Evolutionary conservation across 1,140 invertebrate genomes (phyloP).

Genomic region (Calosoma granatense): DNA sequence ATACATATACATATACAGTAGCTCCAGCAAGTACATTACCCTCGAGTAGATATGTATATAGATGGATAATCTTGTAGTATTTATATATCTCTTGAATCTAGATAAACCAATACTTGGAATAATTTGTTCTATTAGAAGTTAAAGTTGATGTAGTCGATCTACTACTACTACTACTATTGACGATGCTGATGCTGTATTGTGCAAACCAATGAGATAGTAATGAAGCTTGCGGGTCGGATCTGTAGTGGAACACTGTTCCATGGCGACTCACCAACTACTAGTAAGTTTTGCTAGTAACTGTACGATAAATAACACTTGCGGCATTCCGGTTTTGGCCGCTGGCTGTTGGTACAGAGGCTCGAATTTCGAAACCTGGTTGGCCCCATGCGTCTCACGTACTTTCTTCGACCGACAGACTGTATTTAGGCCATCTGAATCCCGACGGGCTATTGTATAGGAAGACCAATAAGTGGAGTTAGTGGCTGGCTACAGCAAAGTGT

Average conservation of each 20-base stretch:
- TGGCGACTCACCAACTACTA: background rate
- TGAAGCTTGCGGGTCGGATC: background rate
- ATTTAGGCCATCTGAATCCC: constrained; percentile 10
- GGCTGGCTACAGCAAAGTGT: background rate
- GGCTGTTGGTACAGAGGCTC: too few relatives aligned
- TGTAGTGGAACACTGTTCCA: background rate
- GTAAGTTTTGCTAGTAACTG: too few relatives aligned
- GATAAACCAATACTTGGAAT: too few relatives aligned
- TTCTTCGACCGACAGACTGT: background rate
- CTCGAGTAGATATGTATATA: background rate
- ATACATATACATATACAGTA: too few relatives aligned
- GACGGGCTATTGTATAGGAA: constrained; percentile 4
- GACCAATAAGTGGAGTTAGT: constrained; percentile 2
- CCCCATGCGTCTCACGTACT: background rate
- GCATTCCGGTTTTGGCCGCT: too few relatives aligned
- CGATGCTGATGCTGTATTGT: background rate
- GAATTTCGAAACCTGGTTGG: too few relatives aligned
- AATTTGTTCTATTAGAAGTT: too few relatives aligned
- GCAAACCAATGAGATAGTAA: background rate
- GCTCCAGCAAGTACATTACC: background rate
- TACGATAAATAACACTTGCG: background rate
- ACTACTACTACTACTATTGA: too few relatives aligned
- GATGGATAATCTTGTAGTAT: background rate
- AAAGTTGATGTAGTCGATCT: too few relatives aligned
- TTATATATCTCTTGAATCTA: too few relatives aligned